Evolutionary conservation across 2,113 vertebrate genomes (phyloP), one percentile per base, ranked within the genome.

Genomic region (Odocoileus hemionus): DNA sequence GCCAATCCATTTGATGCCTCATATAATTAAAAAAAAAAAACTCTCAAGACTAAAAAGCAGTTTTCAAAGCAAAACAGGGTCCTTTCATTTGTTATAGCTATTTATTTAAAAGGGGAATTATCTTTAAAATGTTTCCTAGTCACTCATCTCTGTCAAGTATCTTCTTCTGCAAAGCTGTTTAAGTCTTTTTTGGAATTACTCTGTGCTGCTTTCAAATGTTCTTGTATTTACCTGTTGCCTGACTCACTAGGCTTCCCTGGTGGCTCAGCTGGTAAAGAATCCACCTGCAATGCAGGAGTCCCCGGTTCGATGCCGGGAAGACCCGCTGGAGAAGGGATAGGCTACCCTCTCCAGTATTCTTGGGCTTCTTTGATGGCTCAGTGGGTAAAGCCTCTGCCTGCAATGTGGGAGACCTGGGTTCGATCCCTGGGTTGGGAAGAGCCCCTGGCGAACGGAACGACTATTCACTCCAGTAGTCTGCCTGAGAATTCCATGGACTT

Each of bases 261-360:
- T 74, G 36, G 36, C 67, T 74, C 21, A 74, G 36, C 19, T 36
- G 21, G 67, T 23, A 36, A 36, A 67, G 64, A n/a, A 67, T 36
- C 8, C 0, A 0, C 8, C 64, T 67, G 64, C 33, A 21, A 67
- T 36, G 64, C 8, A 67, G 64, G 64, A 67, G 64, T 36, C 0
- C 4, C 33, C 0, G 1, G 64, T 67, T 67, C 0, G 8, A 67
- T 36, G 7, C 7, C 0, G 7, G 61, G 7, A 67, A 67, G 61
- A 67, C 33, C 16, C 4, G 3, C 33, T n/a, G 33, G 33, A 67
- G 61, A 67, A 67, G 33, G 33, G 33, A 67, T 19, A n/a, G 64
- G 64, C 16, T 19, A 67, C 8, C 16, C 64, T n/a, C 17, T 33
- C 33, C 33, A 36, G 33, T 67, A 67, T 67, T 67, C 33, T 67